Evolutionary conservation across 2,113 vertebrate genomes (phyloP), one percentile per base, ranked within the genome.

Genomic region (Bettongia penicillata): DNA sequence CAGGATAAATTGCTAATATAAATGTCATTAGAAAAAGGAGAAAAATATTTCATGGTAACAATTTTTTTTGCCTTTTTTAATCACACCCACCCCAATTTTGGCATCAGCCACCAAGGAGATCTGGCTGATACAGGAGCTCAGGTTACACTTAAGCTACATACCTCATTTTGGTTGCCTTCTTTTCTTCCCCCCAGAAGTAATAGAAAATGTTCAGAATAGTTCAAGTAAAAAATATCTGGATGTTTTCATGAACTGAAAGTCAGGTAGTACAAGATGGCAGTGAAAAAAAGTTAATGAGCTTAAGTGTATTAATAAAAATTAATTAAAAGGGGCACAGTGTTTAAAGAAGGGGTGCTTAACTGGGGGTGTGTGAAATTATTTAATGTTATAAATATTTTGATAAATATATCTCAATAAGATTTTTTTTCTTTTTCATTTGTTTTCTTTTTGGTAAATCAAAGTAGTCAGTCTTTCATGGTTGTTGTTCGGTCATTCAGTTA

Each of bases 1-100:
- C 95, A 84, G 61, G 95, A 96, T 94, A 23, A 92, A 43, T 50
- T 96, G 25, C 61, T 95, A 95, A 96, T 90, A 90, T 94, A 96
- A 91, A 25, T 22, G 92, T 2, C 11, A 91, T 57, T 97, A 97
- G 93, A 90, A 93, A 91, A 94, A 55, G 93, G 91, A 94, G n/a
- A 93, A 94, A 61, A 96, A 52, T 96, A 96, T 95, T 97, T 97
- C 92, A 84, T 68, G 90, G 43, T 93, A 92, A 97, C 9, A 0
- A 0, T 90, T 89, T 91, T 23, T 93, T 51, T 53, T 89, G 8
- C 47, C 48, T 91, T 95, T 51, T 91, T 89, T 8, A 55, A 8
- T 25, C 91, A 68, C 16, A 0, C 19, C 19, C n/a, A 43, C 90
- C 84, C 68, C 92, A 91, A 93, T 92, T 7, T 37, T 55, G 51